These are phyloP conservation scores for Blomia tropicalis DNA, from an alignment of 2,888 invertebrate species.

Conservation along the genomic window DNA sequence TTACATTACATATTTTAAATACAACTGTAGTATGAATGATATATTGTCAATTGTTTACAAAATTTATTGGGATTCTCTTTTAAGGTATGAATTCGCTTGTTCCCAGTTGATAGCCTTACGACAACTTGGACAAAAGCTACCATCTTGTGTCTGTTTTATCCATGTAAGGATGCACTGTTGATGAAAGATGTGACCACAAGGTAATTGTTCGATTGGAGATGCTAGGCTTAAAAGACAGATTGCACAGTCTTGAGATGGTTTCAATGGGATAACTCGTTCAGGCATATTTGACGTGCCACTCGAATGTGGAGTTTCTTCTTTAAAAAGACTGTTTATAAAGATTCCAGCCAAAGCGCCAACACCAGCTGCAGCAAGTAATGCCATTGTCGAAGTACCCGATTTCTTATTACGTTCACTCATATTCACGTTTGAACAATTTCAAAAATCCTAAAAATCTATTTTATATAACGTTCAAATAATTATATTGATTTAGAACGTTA, in stretches of 20 bases:
- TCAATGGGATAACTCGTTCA: neutral
- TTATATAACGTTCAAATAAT: too few relatives aligned
- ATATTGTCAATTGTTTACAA: too few relatives aligned
- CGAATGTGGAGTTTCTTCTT: neutral
- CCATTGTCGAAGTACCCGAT: neutral
- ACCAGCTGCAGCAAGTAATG: neutral
- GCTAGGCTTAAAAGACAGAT: neutral
- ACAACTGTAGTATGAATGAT: too few relatives aligned
- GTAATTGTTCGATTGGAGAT: constrained; percentile 6
- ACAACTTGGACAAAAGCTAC: constrained; percentile 6
- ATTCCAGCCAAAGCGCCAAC: neutral
- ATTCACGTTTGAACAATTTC: neutral
- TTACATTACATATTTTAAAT: neutral
- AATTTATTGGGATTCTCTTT: too few relatives aligned
- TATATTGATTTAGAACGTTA: neutral
- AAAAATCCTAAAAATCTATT: too few relatives aligned
- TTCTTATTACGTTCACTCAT: neutral
- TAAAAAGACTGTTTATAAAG: neutral
- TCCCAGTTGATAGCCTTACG: neutral
- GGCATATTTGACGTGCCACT: neutral
- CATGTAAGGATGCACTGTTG: neutral
- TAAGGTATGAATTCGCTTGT: neutral
- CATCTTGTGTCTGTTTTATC: too few relatives aligned
- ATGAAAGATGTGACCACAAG: constrained; percentile 5
- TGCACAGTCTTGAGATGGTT: neutral